Conservation (phyloP, 2,888 invertebrate genomes). For the Acleris literana region DNA sequence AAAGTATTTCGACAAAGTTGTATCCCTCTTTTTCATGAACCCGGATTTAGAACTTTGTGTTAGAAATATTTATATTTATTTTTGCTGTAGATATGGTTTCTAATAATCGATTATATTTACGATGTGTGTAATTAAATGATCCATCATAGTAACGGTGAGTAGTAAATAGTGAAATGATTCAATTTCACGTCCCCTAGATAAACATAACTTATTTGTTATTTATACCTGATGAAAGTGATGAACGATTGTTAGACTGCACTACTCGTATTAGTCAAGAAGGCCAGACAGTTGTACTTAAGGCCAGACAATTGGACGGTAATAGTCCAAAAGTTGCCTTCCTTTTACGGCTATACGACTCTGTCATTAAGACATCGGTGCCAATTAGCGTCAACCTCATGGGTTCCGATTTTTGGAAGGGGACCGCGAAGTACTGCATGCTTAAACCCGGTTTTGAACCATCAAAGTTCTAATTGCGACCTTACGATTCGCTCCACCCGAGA, state of each 20-base stretch:
- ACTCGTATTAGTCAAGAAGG: conserved; percentile 6
- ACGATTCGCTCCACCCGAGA: conserved; percentile 63
- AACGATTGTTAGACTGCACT: neutral
- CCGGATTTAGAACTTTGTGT: conserved; percentile 64
- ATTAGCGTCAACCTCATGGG: conserved; percentile 61
- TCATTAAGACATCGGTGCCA: conserved; percentile 64
- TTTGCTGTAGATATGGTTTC: conserved; percentile 59
- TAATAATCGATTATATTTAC: conserved; percentile 73
- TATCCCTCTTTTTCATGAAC: conserved; percentile 58
- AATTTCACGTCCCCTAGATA: conserved; percentile 5
- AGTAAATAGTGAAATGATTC: conserved; percentile 20
- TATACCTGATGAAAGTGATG: neutral
- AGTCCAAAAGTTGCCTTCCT: conserved; percentile 26
- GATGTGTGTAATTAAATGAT: conserved; percentile 69
- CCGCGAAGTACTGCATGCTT: conserved; percentile 56
- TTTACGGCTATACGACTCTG: conserved; percentile 51
- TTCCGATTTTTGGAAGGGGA: conserved; percentile 60
- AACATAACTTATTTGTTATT: conserved; percentile 5
- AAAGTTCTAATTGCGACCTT: conserved; percentile 74
- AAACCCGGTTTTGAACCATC: conserved; percentile 58
- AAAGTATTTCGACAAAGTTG: conserved; percentile 72
- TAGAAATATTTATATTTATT: conserved; percentile 52
- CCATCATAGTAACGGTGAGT: conserved; percentile 29
- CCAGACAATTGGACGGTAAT: conserved; percentile 54
- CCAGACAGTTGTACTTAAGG: conserved; percentile 29